Evolutionary conservation across 2,113 vertebrate species (phyloP), one percentile per base, ranked within the genome.

Genomic region (Brachyhypopomus occidentalis): DNA sequence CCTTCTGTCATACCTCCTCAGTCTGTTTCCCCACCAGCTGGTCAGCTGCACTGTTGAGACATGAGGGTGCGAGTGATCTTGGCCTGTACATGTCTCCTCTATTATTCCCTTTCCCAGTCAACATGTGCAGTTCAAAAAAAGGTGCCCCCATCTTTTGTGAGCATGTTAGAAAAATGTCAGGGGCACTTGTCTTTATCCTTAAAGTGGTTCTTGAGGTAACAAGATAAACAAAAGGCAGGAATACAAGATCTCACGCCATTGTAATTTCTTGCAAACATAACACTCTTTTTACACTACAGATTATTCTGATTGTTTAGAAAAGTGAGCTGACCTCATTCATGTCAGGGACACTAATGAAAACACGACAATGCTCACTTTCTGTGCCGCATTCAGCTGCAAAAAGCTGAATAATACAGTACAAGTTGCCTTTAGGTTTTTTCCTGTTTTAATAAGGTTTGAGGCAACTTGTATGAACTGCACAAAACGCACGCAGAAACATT

Each of bases 61-160:
- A 86, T 89, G 85, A 82, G 88, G 88, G 86, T 90, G 92, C 92
- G 90, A 83, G 72, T 79, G 80, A 84, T 84, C 58, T 62, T 63
- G 58, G 77, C 73, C 77, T 75, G 77, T 80, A 77, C 81, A 78
- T 64, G 75, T 70, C 81, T 78, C 66, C 56, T 75, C 71, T 72
- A 56, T 85, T 85, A 79, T 82, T 79, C 62, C 52, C 66, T 48
- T 67, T 83, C 62, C 20, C 22, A 80, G 80, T 78, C 80, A 83
- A 86, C 83, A 83, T 34, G 78, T 75, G 59, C 60, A 48, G 75
- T 72, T 84, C 20, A 83, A 86, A 86, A 86, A 85, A 86, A 72
- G 72, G 77, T 58, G 72, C 78, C 78, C 60, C 25, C 48, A 79
- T 76, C 85, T 75, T 83, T 86, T 78, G 84, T 79, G 69, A 74